Evolutionary conservation across 1,140 invertebrate genomes (phyloP).

Genomic region (Orussus abietinus): DNA sequence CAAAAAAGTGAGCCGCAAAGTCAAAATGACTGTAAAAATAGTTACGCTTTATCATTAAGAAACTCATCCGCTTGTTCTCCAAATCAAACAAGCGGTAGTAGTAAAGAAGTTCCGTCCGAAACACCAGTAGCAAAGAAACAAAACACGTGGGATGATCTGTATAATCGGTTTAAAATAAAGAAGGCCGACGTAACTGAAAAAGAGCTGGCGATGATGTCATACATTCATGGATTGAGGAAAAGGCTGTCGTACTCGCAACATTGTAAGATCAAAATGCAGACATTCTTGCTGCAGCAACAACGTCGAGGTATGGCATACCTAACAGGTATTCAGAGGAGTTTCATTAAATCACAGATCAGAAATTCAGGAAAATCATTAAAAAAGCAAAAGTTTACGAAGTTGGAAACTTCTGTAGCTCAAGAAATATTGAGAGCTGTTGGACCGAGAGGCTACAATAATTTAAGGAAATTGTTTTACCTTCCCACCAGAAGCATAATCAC

Average conservation of each 20-base stretch:
- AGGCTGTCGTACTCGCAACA: background rate
- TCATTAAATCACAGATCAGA: constrained; percentile 6
- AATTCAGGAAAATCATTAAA: background rate
- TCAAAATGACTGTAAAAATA: too few relatives aligned
- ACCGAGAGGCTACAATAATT: constrained; percentile 5
- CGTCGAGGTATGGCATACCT: background rate
- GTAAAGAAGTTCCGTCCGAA: too few relatives aligned
- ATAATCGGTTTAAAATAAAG: constrained; percentile 1
- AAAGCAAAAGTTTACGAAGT: constrained; percentile 1
- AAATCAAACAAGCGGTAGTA: too few relatives aligned
- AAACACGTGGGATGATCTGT: background rate
- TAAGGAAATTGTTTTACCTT: constrained; percentile 6
- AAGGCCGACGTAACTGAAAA: background rate
- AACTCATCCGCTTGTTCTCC: too few relatives aligned
- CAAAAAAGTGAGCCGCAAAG: too few relatives aligned
- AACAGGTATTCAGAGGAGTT: constrained; percentile 1
- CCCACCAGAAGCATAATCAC: background rate
- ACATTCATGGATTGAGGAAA: constrained; percentile 4
- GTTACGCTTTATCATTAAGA: too few relatives aligned
- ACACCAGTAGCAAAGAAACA: too few relatives aligned
- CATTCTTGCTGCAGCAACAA: background rate
- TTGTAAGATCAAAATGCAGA: background rate
- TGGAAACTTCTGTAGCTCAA: background rate
- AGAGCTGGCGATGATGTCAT: constrained; percentile 3
- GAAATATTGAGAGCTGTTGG: constrained; percentile 5